Evolutionary conservation across 2,113 vertebrate species (phyloP), one percentile per base, ranked within the genome.

Genomic region (Oxygymnocypris stewartii): DNA sequence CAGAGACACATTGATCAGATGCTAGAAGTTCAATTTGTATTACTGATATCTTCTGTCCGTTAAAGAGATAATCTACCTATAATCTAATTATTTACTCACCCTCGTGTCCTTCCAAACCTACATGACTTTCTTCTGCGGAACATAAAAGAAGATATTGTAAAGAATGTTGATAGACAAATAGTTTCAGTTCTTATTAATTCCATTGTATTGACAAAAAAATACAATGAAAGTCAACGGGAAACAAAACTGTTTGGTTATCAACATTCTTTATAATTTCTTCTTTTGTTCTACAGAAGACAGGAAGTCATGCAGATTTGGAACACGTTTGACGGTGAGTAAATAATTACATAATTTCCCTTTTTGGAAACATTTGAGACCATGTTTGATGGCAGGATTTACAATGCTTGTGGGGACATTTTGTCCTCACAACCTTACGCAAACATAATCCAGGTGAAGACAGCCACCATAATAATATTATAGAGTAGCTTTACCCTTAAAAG

Each of bases 1-100:
- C 91, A 92, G 92, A 90, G 88, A 94, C 92, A 93, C 90, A 57
- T 57, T 90, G 92, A 93, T 94, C 93, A 92, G 91, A 73, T 25
- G 54, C 54, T 2, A 25, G 10, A 63, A 63, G n/a, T 63, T 63
- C 0, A 4, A 25, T 25, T 63, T 57, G 54, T 61, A 61, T 61
- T 61, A 25, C 0, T 71, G 1, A 40, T 37, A 71, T 71, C 4
- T 37, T 37, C 16, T 0, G 4, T 69, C 8, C 31, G 1, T 4
- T 37, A 37, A 54, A 54, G 16, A 0, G 51, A 54, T 54, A 2
- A 16, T 54, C 49, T 57, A 57, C 6, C 51, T 6, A 57, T 57
- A 0, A 20, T 20, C 6, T 59, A 8, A 59, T 20, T 20, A 57
- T 57, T 23, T 54, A 57, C 54, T 20, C 2, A 20, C 6, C 44